A percentile compares a stretch with the other conserved stretches of the same genome.
phyloP scores from a whole-genome alignment of 2,888 invertebrate genomes.

The Pandemis heparana region DNA sequence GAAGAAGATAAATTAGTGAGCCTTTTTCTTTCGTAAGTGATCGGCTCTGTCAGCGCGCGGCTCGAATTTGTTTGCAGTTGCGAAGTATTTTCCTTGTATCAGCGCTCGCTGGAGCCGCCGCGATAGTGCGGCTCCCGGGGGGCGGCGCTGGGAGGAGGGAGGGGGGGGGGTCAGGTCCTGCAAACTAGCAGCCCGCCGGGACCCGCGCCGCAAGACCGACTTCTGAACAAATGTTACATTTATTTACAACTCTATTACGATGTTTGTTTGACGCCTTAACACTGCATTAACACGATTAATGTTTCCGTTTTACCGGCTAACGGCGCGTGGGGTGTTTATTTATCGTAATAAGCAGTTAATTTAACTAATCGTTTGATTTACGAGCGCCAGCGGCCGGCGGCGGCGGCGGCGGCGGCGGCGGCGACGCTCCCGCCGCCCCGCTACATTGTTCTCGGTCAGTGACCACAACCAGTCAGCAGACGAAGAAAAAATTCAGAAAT shows the following conservation, averaged over 20 bases:
- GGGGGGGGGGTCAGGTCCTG: neutral
- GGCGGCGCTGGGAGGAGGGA: neutral
- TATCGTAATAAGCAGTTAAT: conserved; percentile 30
- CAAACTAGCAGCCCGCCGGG: conserved; percentile 8
- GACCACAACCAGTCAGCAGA: neutral
- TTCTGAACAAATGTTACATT: conserved; percentile 23
- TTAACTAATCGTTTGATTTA: conserved; percentile 39
- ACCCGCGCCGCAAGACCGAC: conserved; percentile 13
- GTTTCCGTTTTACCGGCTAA: conserved; percentile 1
- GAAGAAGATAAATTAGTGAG: too few relatives aligned
- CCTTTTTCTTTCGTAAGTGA: too few relatives aligned
- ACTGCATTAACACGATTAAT: neutral
- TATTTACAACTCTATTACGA: conserved; percentile 25
- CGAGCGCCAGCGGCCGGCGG: conserved; percentile 11
- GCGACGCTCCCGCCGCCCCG: neutral
- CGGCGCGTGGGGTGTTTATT: conserved; percentile 1
- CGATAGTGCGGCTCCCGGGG: neutral
- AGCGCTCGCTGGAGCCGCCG: neutral
- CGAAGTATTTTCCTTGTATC: neutral
- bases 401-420: neutral
- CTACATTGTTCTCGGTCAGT: neutral
- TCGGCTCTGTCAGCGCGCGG: neutral
- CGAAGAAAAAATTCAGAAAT: conserved; percentile 4
- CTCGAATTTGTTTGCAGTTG: neutral
- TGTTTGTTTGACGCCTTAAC: conserved; percentile 12